Base-by-base conservation (phyloP, 2,888 invertebrate species). In the Dynastes tityus region DNA sequence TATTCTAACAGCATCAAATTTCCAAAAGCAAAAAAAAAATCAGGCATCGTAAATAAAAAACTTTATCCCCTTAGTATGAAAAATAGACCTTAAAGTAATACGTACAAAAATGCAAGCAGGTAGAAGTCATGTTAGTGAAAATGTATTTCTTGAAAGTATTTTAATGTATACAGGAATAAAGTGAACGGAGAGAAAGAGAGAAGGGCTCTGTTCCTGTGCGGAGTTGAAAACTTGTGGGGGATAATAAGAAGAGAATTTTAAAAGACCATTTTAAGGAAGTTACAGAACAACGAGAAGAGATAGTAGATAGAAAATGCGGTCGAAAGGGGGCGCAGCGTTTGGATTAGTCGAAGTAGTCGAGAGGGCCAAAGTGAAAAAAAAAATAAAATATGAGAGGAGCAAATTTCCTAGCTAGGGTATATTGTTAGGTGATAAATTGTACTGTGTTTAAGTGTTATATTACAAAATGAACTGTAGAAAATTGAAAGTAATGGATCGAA, bases 341-440 rank as follows among this genome's bases (percentile, higher is more conserved):
- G 51, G 70, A 70, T 53, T 51, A 53, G 70, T 22, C 53, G 51
- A 45, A 45, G 64, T 53, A 27, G 51, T 32, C 22, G 53, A 70
- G 53, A 51, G 53, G 51, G 45, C 45, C 45, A 45, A 45, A 45
- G 45, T 45, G 16, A 11, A 9, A 27, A 68, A 68, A 45, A 65
- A 70, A 53, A 70, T 55, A 70, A 70, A 70, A 70, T 70, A 70
- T 70, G 70, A 53, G 70, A 45, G 11, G 64, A 16, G 70, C 70
- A 70, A 70, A 70, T 70, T 70, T 70, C 70, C 51, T 45, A 45
- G 45, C 2, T 45, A 45, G 51, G 70, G 70, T 70, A 70, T 55
- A 70, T 70, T 70, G 70, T 70, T 70, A 70, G 40, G 70, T 70
- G 70, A 70, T 70, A 70, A 70, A 70, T 70, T 53, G 70, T 27